These are phyloP conservation scores for Phortica magna DNA, from an alignment of 2,888 invertebrate genomes.

Conservation along the genomic window DNA sequence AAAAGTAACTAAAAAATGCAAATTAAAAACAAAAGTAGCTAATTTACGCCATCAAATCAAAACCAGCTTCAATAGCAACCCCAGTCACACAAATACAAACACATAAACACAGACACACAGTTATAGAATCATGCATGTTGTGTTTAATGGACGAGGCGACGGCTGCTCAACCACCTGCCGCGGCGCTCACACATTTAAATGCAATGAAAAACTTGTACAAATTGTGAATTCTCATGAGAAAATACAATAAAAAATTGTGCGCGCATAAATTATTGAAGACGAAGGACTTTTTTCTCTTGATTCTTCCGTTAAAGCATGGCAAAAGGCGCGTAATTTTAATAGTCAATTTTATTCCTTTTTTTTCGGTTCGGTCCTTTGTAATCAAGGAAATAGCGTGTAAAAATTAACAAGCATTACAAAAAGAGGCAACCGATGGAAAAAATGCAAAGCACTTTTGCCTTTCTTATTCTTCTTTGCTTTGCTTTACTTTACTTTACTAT, in stretches of 20 bases:
- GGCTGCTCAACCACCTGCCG: background rate
- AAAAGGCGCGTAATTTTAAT: background rate
- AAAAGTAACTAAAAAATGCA: conserved; percentile 2
- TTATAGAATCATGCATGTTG: background rate
- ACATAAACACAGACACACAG: background rate
- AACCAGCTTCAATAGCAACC: background rate
- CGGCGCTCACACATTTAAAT: background rate
- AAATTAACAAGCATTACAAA: background rate
- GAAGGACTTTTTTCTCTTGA: background rate
- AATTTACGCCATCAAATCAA: conserved; percentile 19
- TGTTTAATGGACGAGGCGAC: background rate
- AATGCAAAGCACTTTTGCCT: too few species aligned
- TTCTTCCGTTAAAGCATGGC: background rate
- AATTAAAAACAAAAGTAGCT: conserved; percentile 28
- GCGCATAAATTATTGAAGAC: conserved; percentile 15
- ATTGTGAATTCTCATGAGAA: conserved; percentile 16
- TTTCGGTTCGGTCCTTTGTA: background rate
- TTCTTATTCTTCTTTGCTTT: background rate
- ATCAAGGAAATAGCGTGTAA: conserved; percentile 2
- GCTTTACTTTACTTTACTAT: conserved; percentile 31
- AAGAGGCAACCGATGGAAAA: background rate
- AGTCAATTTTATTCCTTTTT: background rate
- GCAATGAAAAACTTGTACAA: background rate
- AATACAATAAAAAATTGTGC: conserved; percentile 12
- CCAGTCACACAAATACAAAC: background rate